Evolutionary conservation across 2,113 vertebrate genomes (phyloP), one percentile per base, ranked within the genome.

Genomic region (Sebastes schlegelii): DNA sequence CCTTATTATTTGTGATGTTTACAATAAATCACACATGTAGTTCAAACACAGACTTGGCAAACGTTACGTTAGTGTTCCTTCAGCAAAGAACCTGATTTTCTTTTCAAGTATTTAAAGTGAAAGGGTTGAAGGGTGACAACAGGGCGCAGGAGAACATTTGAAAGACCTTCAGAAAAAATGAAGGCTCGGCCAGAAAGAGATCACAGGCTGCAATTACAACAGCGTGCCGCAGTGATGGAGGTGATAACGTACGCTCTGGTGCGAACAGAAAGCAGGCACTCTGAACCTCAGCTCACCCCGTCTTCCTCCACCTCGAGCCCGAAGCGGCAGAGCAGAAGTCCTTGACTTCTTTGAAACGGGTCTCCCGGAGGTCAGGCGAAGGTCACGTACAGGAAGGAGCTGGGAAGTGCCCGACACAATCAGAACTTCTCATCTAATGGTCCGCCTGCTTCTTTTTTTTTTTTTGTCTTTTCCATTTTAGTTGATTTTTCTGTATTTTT

Each of bases 171-270:
- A 94, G 86, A 91, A 89, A 93, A 96, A 95, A 95, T 12, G 84
- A 95, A 95, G 94, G 93, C 93, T 95, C 79, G 90, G 87, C 94
- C 94, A 95, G 93, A 93, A 92, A 94, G 94, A 95, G 95, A 96
- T 96, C 95, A 94, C 92, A 96, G 95, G 88, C 93, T 94, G 95
- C 95, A 96, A 97, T 97, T 96, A 96, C 96, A 95, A 94, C 95
- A 96, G 95, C 84, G 92, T 92, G 95, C 94, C 92, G 94, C 94
- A 93, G 92, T 92, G 96, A 97, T 97, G 95, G 94, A 93, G 94
- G 95, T 88, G 96, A 97, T 97, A 97, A 95, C 91, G 51, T 79
- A 54, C 26, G 54, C 77, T 85, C 83, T 73, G 61, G 67, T 74
- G 74, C 73, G 21, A 86, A 78, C 79, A 84, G 92, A 96, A 95